phyloP scores from a whole-genome alignment of 2,113 vertebrate genomes.

The Amphiprion ocellaris region DNA sequence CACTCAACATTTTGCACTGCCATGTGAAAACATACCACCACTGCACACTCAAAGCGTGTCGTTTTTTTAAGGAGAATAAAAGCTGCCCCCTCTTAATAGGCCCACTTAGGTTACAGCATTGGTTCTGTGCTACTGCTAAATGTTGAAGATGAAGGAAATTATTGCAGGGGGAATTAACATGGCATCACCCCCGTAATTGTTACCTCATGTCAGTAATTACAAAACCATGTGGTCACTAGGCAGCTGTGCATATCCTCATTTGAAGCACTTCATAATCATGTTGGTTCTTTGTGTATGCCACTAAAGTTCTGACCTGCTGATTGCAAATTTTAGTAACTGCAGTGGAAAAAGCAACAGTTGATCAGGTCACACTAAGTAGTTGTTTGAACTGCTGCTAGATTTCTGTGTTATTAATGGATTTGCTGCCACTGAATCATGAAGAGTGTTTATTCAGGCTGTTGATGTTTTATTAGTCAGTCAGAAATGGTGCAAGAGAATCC shows the following conservation, averaged over 20 bases:
- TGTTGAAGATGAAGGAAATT: not conserved
- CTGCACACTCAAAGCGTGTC: not conserved
- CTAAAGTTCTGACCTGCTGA: too few species aligned
- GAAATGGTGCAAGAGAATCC: too few species aligned
- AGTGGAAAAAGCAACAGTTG: not conserved
- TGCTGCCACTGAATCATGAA: not conserved
- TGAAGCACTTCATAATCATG: not conserved
- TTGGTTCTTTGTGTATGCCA: constrained; percentile 30
- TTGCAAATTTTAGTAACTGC: not conserved
- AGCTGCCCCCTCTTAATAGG: not conserved
- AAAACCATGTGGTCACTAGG: constrained; percentile 41
- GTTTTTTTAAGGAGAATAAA: not conserved
- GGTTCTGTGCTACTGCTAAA: constrained; percentile 2
- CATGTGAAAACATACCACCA: not conserved
- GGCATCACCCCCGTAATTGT: constrained; percentile 37
- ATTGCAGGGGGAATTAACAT: not conserved
- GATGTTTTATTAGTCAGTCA: not conserved
- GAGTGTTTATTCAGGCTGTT: too few species aligned
- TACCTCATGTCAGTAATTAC: constrained; percentile 56
- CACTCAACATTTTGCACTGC: not conserved
- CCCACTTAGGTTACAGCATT: not conserved
- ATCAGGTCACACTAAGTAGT: not conserved
- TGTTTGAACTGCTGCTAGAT: not conserved
- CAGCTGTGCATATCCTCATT: constrained; percentile 39
- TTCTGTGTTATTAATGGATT: not conserved